Evolutionary conservation across 2,113 vertebrate species (phyloP).

Genomic region (Macaca nemestrina): DNA sequence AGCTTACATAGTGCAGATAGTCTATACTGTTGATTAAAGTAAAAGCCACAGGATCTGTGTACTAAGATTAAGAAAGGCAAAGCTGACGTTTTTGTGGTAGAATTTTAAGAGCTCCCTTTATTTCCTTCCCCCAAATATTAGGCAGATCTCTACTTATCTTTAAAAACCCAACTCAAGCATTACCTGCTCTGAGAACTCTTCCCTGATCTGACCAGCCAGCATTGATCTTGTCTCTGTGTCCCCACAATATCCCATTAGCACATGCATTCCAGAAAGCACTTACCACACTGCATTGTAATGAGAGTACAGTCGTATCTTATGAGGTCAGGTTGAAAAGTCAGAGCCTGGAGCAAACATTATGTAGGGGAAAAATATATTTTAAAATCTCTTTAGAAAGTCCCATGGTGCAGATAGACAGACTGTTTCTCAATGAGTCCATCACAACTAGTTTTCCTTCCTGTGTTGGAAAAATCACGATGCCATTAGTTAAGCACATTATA

Average conservation of each 20-base stretch:
- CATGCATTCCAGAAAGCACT: not conserved
- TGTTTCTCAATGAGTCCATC: not conserved
- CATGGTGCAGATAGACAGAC: not conserved
- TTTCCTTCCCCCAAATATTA: not conserved
- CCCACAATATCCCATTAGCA: not conserved
- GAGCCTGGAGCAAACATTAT: not conserved
- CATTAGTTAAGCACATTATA: not conserved
- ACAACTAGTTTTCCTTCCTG: not conserved
- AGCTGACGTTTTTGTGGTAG: not conserved
- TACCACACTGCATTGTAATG: rapidly evolving
- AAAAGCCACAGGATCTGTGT: not conserved
- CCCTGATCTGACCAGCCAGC: too few species aligned
- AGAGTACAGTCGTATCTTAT: not conserved
- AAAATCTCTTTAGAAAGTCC: not conserved
- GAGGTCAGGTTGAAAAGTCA: not conserved
- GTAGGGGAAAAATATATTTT: not conserved
- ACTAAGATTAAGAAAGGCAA: not conserved
- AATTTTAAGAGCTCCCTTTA: not conserved
- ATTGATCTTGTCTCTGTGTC: not conserved
- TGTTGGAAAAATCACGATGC: not conserved
- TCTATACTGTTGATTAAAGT: not conserved
- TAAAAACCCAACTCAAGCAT: not conserved
- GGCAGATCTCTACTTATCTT: not conserved
- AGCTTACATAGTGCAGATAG: not conserved
- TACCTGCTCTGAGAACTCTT: not conserved